These are phyloP conservation scores for Zaprionus vittiger DNA, from an alignment of 1,140 invertebrate species.

Conservation along the genomic window DNA sequence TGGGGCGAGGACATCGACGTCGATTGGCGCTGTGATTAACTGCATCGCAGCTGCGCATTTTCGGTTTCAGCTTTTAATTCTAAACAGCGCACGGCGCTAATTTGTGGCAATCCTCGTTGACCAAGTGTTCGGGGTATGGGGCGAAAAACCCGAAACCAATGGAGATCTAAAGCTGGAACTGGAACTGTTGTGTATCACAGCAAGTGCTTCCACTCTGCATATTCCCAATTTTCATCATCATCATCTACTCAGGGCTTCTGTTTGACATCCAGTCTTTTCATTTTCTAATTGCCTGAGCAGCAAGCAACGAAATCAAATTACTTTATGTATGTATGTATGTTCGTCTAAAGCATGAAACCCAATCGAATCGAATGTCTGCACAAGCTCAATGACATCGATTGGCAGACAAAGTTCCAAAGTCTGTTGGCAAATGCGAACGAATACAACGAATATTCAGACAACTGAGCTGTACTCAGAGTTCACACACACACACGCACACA, in stretches of 20 bases:
- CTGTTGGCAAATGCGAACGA: constrained; percentile 28
- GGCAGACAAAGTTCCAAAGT: constrained; percentile 34
- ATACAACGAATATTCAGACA: constrained; percentile 46
- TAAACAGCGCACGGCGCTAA: constrained; percentile 55
- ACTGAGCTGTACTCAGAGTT: constrained; percentile 9
- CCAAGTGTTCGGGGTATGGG: not conserved
- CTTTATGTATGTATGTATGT: not conserved
- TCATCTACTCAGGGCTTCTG: not conserved
- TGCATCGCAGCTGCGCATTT: constrained; percentile 51
- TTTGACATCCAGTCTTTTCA: constrained; percentile 26
- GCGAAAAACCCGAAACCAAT: not conserved
- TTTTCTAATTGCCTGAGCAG: constrained; percentile 53
- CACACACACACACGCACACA: constrained; percentile 37
- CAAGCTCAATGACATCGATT: constrained; percentile 28
- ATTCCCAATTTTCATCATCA: not conserved
- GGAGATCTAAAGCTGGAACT: not conserved
- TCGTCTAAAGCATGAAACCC: constrained; percentile 15
- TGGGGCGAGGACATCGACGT: constrained; percentile 23
- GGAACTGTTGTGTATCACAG: not conserved
- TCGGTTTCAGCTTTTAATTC: constrained; percentile 57
- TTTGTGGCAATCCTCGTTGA: constrained; percentile 40
- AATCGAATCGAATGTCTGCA: constrained; percentile 45
- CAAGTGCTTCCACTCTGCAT: not conserved
- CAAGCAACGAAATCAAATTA: constrained; percentile 50
- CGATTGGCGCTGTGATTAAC: constrained; percentile 62